These are phyloP conservation scores for Chromobotia macracanthus DNA, from an alignment of 2,797 vertebrate genomes.

Conservation along the genomic window DNA sequence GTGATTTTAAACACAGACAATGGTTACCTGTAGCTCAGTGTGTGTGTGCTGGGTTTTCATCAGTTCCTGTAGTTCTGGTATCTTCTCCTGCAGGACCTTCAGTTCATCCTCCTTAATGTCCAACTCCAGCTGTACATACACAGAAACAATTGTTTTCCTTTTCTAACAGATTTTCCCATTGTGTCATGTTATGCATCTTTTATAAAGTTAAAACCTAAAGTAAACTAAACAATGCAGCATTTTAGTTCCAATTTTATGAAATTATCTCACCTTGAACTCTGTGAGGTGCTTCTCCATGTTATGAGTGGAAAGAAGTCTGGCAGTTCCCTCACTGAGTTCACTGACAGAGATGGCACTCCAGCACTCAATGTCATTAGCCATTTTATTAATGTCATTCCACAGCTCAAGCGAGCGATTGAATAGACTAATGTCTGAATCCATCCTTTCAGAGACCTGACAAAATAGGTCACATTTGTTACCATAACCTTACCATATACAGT, in stretches of 20 bases:
- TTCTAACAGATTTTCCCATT: background rate
- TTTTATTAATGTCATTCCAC: conserved; percentile 87
- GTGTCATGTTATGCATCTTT: background rate
- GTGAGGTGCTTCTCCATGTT: conserved; percentile 78
- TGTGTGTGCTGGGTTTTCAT: conserved; percentile 83
- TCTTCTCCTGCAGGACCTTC: conserved; percentile 84
- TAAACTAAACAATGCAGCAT: background rate
- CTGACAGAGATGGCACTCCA: conserved; percentile 82
- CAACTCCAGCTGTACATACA: conserved; percentile 80
- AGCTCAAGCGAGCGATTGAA: conserved; percentile 79
- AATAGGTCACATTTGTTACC: no score
- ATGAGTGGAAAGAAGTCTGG: conserved; percentile 80
- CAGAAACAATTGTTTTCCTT: conserved; percentile 44
- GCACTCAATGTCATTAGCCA: conserved; percentile 84
- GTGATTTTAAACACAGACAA: background rate
- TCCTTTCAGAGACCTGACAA: conserved; percentile 88
- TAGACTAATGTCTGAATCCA: conserved; percentile 84
- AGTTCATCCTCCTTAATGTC: conserved; percentile 83
- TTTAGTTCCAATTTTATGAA: background rate
- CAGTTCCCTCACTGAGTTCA: conserved; percentile 81
- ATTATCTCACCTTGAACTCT: conserved; percentile 85
- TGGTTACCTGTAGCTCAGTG: conserved; percentile 87
- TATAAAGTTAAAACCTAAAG: background rate
- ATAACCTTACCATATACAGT: no score
- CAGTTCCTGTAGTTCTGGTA: conserved; percentile 84